These are phyloP conservation scores for Sceloporus undulatus DNA, from an alignment of 2,113 vertebrate species.

Conservation along the genomic window DNA sequence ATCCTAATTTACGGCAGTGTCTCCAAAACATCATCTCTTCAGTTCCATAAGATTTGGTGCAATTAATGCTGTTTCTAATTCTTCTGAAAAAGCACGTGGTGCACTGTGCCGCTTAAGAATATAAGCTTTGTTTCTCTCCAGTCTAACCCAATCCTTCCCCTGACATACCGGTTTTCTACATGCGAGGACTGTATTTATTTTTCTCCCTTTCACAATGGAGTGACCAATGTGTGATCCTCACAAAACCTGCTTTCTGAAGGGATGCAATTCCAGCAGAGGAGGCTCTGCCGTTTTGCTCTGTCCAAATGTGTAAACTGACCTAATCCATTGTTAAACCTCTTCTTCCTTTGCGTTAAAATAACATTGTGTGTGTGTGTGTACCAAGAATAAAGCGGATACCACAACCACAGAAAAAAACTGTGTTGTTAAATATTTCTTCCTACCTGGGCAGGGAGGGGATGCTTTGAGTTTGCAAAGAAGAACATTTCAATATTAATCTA, in stretches of 20 bases:
- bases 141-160: background rate
- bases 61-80: background rate
- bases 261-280: no score
- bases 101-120: background rate
- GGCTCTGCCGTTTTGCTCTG: no score
- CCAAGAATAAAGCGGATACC: constrained; percentile 11
- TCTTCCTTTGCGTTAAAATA: background rate
- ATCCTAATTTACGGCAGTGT: no score
- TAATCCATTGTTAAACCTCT: background rate
- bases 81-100: background rate
- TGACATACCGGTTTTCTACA: background rate
- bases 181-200: background rate
- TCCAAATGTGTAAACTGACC: background rate
- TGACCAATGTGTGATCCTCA: background rate
- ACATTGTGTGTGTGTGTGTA: background rate
- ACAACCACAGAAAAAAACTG: background rate
- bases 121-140: background rate
- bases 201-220: background rate
- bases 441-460: background rate
- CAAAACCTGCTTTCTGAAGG: no score
- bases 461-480: background rate
- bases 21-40: no score
- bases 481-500: background rate
- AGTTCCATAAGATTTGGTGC: no score
- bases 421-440: background rate